Conservation (phyloP, 2,797 vertebrate species). For the Chelonia mydas region DNA sequence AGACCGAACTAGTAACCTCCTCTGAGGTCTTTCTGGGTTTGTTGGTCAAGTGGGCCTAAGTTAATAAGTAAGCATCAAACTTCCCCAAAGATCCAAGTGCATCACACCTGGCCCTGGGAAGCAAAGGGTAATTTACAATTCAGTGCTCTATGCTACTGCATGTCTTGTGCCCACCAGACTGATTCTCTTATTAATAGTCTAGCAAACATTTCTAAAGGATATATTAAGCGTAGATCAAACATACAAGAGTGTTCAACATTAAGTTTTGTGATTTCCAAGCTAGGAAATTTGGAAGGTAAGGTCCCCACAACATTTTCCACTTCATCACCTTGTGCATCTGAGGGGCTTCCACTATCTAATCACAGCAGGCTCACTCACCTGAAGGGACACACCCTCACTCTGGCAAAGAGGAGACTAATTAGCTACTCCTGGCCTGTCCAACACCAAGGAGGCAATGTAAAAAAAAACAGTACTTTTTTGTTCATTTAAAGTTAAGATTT, state of each 20-base stretch:
- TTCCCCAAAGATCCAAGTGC: background rate
- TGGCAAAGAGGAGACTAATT: background rate
- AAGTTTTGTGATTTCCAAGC: background rate
- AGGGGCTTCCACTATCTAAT: background rate
- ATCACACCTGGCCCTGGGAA: background rate
- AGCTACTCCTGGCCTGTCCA: background rate
- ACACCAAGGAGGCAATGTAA: background rate
- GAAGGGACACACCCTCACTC: background rate
- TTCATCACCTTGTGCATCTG: background rate
- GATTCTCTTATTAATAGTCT: background rate
- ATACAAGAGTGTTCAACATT: background rate
- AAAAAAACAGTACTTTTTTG: no score
- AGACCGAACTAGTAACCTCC: background rate
- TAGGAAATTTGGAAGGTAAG: background rate
- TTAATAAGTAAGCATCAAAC: background rate
- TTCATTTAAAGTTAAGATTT: no score
- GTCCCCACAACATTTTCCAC: rapidly evolving
- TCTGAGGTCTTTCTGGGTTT: background rate
- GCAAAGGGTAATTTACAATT: background rate
- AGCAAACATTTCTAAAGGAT: background rate
- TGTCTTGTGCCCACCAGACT: background rate
- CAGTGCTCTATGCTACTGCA: background rate
- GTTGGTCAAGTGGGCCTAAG: background rate
- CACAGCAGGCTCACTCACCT: background rate
- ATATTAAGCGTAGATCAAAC: background rate